Base-by-base conservation (phyloP, 2,888 invertebrate genomes). In the Serrognathus titanus region DNA sequence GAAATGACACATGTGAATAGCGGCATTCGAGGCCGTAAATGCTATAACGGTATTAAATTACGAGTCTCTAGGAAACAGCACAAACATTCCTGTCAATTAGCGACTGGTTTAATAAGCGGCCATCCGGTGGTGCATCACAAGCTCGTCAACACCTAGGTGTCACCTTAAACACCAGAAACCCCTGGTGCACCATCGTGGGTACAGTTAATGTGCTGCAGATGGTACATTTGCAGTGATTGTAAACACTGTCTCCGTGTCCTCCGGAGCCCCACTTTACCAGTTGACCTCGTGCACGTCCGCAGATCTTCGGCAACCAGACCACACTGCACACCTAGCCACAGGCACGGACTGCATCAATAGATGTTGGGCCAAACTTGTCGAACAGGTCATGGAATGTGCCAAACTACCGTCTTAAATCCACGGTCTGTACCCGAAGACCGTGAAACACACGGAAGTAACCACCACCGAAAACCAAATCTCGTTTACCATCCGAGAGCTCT, bases 211-310 rank as follows among this genome's bases (percentile, higher is more conserved):
- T 50, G 59, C 65, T 67, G 66, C 66, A 61, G 66, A 67, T 63
- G 67, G 62, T 66, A 66, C 72, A 70, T 69, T 67, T 63, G 65
- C 69, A 69, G 69, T 68, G 71, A 74, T 73, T 70, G 72, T 72
- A 73, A 75, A 74, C 74, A 75, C 73, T 75, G 73, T 72, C 71
- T 71, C 71, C 71, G 67, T 69, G 68, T 69, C 71, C 73, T 69
- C 73, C 69, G 67, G 69, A 72, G 70, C 72, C 73, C 72, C 72
- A 74, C 72, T 73, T 71, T 70, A 69, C 69, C 70, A 71, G 68
- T 66, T 73, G 75, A 74, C 74, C 73, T 74, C 75, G 75, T 71
- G 73, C 65, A 62, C 63, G 69, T 71, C 73, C 76, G 75, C 72
- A 69, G 66, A 65, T 70, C 72, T 71, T 74, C 75, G 75, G 58